Evolutionary conservation across 2,113 vertebrate genomes (phyloP).

Genomic region (Chrysochloris asiatica): DNA sequence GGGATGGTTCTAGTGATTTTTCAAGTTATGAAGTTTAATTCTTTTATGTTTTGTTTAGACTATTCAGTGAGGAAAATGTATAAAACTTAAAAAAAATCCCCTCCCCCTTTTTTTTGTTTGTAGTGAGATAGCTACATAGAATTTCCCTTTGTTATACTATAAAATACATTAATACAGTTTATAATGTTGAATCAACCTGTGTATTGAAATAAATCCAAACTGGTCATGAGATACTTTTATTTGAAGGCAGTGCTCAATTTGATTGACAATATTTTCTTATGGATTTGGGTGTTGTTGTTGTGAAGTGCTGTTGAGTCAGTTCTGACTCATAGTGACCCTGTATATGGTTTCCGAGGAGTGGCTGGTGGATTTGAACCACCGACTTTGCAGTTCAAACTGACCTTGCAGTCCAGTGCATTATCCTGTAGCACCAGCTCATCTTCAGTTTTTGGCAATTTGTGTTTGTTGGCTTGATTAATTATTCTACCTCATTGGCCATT

Average conservation of each 20-base stretch:
- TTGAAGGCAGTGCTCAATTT: neutral
- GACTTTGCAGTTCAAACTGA: too few species aligned
- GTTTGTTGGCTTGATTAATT: neutral
- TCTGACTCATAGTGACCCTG: too few species aligned
- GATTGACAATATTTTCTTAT: constrained; percentile 28
- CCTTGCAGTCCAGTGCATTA: too few species aligned
- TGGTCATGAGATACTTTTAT: neutral
- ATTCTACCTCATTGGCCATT: neutral
- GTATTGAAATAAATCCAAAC: neutral
- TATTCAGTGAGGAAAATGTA: neutral
- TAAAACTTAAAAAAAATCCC: too few species aligned
- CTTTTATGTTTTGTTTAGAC: neutral
- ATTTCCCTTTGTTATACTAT: neutral
- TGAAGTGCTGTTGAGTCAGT: too few species aligned
- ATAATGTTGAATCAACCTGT: neutral
- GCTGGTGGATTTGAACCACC: too few species aligned
- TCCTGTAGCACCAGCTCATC: too few species aligned
- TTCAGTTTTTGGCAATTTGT: too few species aligned
- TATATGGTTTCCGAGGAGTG: too few species aligned
- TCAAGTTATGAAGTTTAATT: neutral
- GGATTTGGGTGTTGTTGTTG: neutral
- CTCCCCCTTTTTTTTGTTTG: neutral
- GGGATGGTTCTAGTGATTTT: neutral
- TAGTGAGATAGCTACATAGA: neutral
- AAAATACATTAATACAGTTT: neutral